phyloP scores from a whole-genome alignment of 2,113 vertebrate genomes.

The Panthera uncia region DNA sequence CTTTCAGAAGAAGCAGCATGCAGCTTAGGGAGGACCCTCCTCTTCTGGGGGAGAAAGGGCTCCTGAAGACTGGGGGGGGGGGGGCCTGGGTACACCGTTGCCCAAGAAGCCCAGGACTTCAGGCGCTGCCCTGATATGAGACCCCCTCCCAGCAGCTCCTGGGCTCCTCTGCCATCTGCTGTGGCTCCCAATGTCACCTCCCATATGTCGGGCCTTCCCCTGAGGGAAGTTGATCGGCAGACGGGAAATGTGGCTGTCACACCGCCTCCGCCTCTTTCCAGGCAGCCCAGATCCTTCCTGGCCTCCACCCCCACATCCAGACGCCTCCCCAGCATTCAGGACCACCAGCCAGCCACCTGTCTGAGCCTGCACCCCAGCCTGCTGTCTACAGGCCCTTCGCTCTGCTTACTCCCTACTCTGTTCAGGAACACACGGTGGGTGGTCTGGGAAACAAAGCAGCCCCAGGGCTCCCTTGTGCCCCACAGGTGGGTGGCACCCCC shows the following conservation, averaged over 20 bases:
- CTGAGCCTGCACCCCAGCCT: background rate
- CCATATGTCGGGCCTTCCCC: constrained; percentile 37
- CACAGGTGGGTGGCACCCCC: too few relatives aligned
- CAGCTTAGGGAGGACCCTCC: background rate
- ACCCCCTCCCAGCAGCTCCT: background rate
- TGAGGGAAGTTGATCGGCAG: background rate
- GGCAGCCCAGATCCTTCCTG: background rate
- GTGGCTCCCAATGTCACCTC: background rate
- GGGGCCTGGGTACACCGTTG: too few relatives aligned
- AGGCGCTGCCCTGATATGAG: background rate
- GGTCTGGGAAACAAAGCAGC: background rate
- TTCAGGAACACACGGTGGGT: background rate
- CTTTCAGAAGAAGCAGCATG: background rate
- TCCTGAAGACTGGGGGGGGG: background rate
- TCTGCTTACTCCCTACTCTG: background rate
- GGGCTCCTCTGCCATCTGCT: constrained; percentile 63
- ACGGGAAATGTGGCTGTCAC: background rate
- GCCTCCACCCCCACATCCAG: background rate
- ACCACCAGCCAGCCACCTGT: constrained; percentile 21
- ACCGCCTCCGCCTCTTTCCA: background rate
- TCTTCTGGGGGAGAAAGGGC: background rate
- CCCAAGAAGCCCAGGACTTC: background rate
- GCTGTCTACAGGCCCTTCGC: background rate
- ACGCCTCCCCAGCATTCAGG: background rate
- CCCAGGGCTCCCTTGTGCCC: background rate